Conservation (phyloP, 2,797 vertebrate species). For the Enteromius mattozi region DNA sequence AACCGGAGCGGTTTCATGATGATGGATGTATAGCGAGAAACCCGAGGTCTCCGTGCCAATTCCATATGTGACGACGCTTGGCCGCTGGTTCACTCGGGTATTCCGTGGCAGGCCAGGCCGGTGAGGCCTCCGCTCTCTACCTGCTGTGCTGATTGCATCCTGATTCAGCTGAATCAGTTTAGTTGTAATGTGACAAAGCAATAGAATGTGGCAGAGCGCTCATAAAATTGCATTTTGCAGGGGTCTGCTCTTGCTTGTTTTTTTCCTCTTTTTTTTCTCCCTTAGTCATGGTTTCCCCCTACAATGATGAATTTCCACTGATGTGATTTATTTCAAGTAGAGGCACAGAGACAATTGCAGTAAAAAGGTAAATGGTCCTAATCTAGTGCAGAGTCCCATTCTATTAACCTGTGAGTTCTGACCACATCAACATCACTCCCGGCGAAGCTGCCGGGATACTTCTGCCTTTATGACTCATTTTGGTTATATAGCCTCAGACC, state of each 20-base stretch:
- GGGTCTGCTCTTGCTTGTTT: constrained; percentile 4
- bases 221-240: constrained; percentile 77
- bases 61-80: constrained; percentile 4
- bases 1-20: constrained; percentile 34
- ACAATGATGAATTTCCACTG: constrained; percentile 70
- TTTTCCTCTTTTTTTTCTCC: constrained; percentile 54
- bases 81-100: constrained; percentile 59
- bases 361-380: constrained; percentile 11
- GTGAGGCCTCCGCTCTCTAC: constrained; percentile 53
- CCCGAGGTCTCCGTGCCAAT: constrained; percentile 33
- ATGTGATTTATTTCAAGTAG: constrained; percentile 72
- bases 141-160: constrained; percentile 60
- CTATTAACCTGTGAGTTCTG: constrained; percentile 27
- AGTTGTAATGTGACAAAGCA: constrained; percentile 75
- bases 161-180: constrained; percentile 66
- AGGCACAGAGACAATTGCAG: constrained; percentile 48
- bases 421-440: constrained; percentile 15
- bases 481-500: constrained; percentile 21
- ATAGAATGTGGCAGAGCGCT: constrained; percentile 76
- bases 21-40: constrained; percentile 11
- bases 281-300: constrained; percentile 59
- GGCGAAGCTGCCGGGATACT: not conserved
- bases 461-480: constrained; percentile 35
- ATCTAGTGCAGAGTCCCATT: constrained; percentile 10
- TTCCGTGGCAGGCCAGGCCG: constrained; percentile 54